These are phyloP conservation scores for Eupithecia subfuscata DNA, from an alignment of 2,888 invertebrate genomes.

Conservation along the genomic window DNA sequence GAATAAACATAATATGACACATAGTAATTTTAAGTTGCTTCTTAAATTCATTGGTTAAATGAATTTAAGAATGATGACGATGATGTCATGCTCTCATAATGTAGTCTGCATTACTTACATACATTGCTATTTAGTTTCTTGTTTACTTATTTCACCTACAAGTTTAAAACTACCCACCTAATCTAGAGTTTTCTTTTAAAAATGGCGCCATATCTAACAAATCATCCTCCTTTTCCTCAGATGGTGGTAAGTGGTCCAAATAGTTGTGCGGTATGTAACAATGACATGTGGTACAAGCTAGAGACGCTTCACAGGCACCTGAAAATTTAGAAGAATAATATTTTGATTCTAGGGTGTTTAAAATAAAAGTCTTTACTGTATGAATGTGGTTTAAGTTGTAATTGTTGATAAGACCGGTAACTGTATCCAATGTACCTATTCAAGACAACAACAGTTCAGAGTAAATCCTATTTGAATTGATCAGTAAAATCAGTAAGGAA, in stretches of 20 bases:
- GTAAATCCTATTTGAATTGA: too few relatives aligned
- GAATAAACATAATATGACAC: neutral
- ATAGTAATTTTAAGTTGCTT: too few relatives aligned
- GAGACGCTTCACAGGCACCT: conserved; percentile 98
- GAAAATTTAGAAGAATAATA: conserved; percentile 44
- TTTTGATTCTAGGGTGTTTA: neutral
- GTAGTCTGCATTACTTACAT: too few relatives aligned
- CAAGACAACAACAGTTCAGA: too few relatives aligned
- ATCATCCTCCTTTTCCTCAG: conserved; percentile 98
- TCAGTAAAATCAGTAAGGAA: too few relatives aligned
- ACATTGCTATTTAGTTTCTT: neutral
- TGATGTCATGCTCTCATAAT: too few relatives aligned
- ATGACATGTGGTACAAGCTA: conserved; percentile 99
- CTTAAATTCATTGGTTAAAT: too few relatives aligned
- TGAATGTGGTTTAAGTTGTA: too few relatives aligned
- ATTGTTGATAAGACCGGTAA: too few relatives aligned
- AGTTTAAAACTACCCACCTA: conserved; percentile 83
- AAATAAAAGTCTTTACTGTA: too few relatives aligned
- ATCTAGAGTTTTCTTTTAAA: conserved; percentile 96
- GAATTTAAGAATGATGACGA: too few relatives aligned
- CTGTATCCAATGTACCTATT: too few relatives aligned
- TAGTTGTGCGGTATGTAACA: conserved; percentile 93
- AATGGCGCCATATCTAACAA: conserved; percentile 98
- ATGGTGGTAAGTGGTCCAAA: conserved; percentile 88
- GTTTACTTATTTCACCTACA: neutral